Percentiles rank a stretch among this genome's conserved stretches.
Conservation (phyloP, 92 coral and sea anemone genomes). For the Epizoanthus rinbou region DNA sequence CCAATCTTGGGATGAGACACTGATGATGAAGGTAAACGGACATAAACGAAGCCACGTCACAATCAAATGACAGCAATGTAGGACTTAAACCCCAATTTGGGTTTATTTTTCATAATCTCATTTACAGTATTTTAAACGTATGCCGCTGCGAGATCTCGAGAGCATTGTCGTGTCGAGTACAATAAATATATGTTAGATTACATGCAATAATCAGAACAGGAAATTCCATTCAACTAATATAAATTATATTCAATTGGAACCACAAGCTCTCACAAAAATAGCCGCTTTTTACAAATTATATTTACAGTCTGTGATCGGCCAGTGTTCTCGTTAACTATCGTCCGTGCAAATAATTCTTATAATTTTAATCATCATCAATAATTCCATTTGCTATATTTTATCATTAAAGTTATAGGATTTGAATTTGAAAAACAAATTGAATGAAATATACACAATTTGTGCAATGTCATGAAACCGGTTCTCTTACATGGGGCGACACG, state of each 20-base stretch:
- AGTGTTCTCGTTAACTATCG: slow-evolving; percentile 27
- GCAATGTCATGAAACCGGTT: not conserved
- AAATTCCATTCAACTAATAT: slow-evolving; percentile 7
- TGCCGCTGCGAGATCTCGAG: slow-evolving; percentile 26
- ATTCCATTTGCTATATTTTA: slow-evolving; percentile 47
- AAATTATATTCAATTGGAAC: slow-evolving; percentile 48
- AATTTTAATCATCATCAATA: slow-evolving; percentile 53
- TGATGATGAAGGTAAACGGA: not conserved
- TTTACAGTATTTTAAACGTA: slow-evolving; percentile 26
- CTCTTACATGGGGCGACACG: too few species aligned
- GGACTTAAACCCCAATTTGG: slow-evolving; percentile 11
- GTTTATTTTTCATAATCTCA: slow-evolving; percentile 38
- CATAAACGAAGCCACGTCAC: slow-evolving; percentile 22
- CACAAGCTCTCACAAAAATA: slow-evolving; percentile 48
- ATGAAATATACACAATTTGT: slow-evolving; percentile 10
- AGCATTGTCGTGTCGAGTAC: slow-evolving; percentile 39
- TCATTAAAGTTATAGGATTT: slow-evolving; percentile 42
- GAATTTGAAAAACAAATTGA: slow-evolving; percentile 37
- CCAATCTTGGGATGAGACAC: slow-evolving; percentile 37
- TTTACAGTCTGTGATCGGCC: slow-evolving; percentile 59
- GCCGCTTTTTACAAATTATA: slow-evolving; percentile 50
- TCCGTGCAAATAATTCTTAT: slow-evolving; percentile 45
- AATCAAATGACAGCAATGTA: not conserved
- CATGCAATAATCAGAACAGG: slow-evolving; percentile 25
- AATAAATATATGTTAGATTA: not conserved